Percentiles rank a stretch among this genome's conserved stretches.
Conservation (phyloP, 2,888 invertebrate genomes). For the Crocallis elinguaria region DNA sequence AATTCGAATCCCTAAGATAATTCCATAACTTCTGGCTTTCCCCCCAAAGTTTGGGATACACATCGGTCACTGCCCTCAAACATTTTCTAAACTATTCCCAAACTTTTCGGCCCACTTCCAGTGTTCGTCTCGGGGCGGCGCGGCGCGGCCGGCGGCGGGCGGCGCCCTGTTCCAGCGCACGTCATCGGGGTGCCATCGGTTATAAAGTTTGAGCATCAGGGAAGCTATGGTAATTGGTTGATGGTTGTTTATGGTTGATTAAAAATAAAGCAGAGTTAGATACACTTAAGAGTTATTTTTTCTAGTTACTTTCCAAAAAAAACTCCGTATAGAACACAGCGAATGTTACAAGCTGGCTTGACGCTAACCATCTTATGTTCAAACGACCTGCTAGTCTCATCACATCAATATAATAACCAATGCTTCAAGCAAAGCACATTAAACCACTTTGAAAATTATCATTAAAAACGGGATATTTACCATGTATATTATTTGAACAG, state of each 20-base stretch:
- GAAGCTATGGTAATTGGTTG: neutral
- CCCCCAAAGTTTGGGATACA: neutral
- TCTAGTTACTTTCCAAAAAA: no score
- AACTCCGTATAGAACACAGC: no score
- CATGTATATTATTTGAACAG: no score
- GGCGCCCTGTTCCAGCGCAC: neutral
- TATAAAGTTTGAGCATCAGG: conserved; percentile 14
- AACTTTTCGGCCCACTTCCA: conserved; percentile 6
- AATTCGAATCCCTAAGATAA: neutral
- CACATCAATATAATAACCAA: no score
- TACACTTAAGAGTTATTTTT: no score
- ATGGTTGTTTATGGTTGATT: neutral
- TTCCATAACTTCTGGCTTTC: neutral
- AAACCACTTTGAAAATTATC: no score
- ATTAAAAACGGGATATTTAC: no score
- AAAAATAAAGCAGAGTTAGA: neutral
- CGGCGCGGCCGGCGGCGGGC: neutral
- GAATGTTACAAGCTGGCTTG: no score
- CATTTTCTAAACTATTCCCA: conserved; percentile 6
- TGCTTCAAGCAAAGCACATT: no score
- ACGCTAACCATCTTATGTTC: no score
- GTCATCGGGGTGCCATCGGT: conserved; percentile 15
- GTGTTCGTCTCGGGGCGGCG: neutral
- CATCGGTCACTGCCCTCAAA: conserved; percentile 9
- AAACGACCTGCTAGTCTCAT: no score